Evolutionary conservation across 2,113 vertebrate species (phyloP).

Genomic region (Protobothrops flavoviridis): DNA sequence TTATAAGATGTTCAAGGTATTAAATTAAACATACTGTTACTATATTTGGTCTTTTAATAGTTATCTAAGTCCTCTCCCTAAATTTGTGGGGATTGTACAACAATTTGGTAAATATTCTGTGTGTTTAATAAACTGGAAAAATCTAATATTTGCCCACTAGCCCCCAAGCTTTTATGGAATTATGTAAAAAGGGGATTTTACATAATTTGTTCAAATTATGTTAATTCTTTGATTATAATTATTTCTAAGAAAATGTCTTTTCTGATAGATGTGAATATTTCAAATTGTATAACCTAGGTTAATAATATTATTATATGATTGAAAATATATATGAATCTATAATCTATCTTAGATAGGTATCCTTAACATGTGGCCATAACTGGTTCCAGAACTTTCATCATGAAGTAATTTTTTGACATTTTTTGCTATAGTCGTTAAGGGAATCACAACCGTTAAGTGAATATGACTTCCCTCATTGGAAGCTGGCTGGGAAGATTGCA

Average conservation of each 20-base stretch:
- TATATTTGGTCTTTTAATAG: not conserved
- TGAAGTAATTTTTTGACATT: not conserved
- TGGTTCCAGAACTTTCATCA: not conserved
- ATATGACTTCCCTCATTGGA: not conserved
- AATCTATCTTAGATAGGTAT: not conserved
- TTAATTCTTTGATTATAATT: not conserved
- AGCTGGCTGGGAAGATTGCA: not conserved
- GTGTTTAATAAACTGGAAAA: not conserved
- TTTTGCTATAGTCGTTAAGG: not conserved
- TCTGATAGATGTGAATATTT: not conserved
- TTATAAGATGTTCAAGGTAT: not conserved
- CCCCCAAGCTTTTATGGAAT: not conserved
- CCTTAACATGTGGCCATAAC: not conserved
- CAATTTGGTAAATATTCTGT: not conserved
- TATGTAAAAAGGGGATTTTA: not conserved
- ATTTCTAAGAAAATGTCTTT: not conserved
- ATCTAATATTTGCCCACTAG: not conserved
- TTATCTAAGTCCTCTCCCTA: not conserved
- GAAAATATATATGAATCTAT: not conserved
- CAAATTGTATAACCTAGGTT: not conserved
- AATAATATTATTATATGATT: not conserved
- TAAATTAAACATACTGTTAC: not conserved
- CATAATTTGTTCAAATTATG: not conserved
- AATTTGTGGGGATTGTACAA: not conserved
- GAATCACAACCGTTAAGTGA: not conserved